Conservation (phyloP, 1,140 invertebrate species). For the Steinernema feltiae region DNA sequence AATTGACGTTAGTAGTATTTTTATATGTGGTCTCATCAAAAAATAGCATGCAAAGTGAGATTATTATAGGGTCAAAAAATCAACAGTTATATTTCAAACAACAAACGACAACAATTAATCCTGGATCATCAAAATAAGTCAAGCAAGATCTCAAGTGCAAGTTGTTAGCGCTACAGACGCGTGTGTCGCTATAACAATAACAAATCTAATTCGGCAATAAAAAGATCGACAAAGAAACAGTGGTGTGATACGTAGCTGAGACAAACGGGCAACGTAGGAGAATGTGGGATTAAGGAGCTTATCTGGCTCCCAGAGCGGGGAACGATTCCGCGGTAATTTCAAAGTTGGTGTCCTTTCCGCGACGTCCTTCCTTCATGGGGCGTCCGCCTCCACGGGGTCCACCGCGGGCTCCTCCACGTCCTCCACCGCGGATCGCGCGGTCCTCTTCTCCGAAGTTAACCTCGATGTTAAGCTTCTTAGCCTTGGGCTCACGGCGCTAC, state of each 20-base stretch:
- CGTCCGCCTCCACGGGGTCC: constrained; percentile 19
- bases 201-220: not conserved
- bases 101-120: constrained; percentile 4
- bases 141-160: not conserved
- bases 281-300: not conserved
- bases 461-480: constrained; percentile 31
- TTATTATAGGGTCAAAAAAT: not conserved
- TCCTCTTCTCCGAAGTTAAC: constrained; percentile 28
- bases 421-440: not conserved
- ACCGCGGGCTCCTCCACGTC: constrained; percentile 32
- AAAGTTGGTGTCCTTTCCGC: constrained; percentile 15
- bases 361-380: not conserved
- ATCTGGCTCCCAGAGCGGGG: constrained; percentile 32
- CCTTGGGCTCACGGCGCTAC: constrained; percentile 24
- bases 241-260: not conserved
- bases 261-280: not conserved
- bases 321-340: constrained; percentile 22
- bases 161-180: not conserved
- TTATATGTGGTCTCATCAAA: not conserved
- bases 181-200: not conserved
- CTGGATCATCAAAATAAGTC: not conserved
- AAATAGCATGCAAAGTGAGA: not conserved
- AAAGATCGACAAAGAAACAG: not conserved
- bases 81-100: constrained; percentile 15
- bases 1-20: too few species aligned